Evolutionary conservation across 1,140 invertebrate genomes (phyloP), one percentile per base, ranked within the genome.

Genomic region (Lasaia peninsularis): DNA sequence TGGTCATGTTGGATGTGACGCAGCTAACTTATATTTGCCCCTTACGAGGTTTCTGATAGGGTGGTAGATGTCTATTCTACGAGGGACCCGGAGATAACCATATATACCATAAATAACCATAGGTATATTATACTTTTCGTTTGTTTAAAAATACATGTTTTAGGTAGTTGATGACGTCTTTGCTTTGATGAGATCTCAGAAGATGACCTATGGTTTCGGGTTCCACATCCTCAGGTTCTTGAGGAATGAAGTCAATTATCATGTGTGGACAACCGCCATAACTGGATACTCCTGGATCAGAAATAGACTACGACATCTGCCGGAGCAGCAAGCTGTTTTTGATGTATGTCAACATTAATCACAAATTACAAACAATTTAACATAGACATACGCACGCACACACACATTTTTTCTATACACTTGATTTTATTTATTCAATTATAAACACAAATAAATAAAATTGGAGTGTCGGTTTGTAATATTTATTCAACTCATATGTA

Each of bases 131-230:
- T 35, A 24, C 21, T 24, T 2, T 32, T 40, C 24, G 5, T 16
- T 11, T 33, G 7, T 24, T 3, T n/a, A 35, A 21, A 33, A 18
- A 28, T 60, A n/a, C n/a, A n/a, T n/a, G n/a, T n/a, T 53, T 31
- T 59, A 89, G 86, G 84, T 97, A 3, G 90, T 97, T 0, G 94
- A 97, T 64, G 96, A 97, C 84, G 88, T 94, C 1, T 92, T 96
- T 53, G 94, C 94, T 67, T 69, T 92, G 8, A 91, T 91, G 62
- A 77, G 91, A 53, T 84, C 91, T 9, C 71, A 72, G 21, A 64
- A 68, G 21, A 74, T 91, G 50, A 62, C 78, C 0, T 91, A 92
- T 37, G 60, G 67, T 2, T 82, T 87, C 20, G 91, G 92, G 0
- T 77, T 95, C 18, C 73, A 91, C 0, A 81, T 93, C 10, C 78